phyloP scores from a whole-genome alignment of 1,140 invertebrate species.

The Pentalonia nigronervosa region DNA sequence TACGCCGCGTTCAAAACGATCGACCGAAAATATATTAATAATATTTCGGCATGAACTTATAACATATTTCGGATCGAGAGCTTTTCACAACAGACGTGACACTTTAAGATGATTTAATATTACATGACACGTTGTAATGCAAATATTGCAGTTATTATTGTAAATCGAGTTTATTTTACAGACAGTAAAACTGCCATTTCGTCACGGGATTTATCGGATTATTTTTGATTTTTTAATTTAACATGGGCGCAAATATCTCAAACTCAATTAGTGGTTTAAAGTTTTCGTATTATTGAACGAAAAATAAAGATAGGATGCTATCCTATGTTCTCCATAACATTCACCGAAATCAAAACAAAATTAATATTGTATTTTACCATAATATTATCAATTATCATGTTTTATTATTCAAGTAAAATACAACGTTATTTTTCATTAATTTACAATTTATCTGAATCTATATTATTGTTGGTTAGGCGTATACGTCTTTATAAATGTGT shows the following conservation, averaged over 20 bases:
- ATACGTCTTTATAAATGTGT: neutral
- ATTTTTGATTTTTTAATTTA: neutral
- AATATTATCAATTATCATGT: neutral
- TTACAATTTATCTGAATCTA: neutral
- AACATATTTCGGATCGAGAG: neutral
- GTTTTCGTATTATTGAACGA: neutral
- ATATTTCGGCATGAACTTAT: neutral
- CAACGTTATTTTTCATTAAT: neutral
- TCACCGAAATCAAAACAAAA: neutral
- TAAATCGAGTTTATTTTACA: neutral
- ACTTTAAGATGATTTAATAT: neutral
- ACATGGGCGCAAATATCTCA: neutral
- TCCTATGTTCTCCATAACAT: neutral
- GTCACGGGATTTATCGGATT: neutral
- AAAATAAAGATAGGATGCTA: neutral
- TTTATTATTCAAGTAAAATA: neutral
- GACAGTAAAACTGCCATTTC: neutral
- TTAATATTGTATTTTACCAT: neutral
- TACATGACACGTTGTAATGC: neutral
- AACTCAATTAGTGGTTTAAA: neutral
- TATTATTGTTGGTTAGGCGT: neutral
- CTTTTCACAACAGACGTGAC: neutral
- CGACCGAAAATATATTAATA: neutral
- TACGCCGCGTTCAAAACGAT: neutral
- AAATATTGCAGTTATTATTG: neutral